A percentile compares a stretch with the other conserved stretches of the same genome.
phyloP scores from a whole-genome alignment of 2,888 invertebrate species.

The Sminthurides aquaticus region DNA sequence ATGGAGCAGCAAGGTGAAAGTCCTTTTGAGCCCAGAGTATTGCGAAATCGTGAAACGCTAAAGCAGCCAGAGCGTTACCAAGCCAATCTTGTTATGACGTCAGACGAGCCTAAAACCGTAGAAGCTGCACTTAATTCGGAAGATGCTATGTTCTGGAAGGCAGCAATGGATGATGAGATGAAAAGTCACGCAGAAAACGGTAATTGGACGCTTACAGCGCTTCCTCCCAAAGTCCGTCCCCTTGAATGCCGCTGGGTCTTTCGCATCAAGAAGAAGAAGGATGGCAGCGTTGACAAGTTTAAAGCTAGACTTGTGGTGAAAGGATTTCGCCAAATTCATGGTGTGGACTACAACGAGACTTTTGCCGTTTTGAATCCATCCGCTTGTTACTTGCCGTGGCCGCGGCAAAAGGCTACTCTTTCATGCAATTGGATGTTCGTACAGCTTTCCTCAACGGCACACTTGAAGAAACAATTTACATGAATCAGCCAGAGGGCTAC shows the following conservation, averaged over 20 bases:
- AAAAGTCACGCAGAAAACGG: slow-evolving; percentile 1
- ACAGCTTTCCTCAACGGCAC: slow-evolving; percentile 23
- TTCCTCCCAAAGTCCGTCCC: too few species aligned
- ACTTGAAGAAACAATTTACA: slow-evolving; percentile 26
- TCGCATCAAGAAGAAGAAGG: neutral
- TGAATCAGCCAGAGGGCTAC: slow-evolving; percentile 30
- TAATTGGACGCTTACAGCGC: slow-evolving; percentile 8
- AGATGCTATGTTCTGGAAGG: neutral
- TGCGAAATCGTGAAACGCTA: neutral
- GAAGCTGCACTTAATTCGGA: slow-evolving; percentile 1
- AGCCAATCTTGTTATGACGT: neutral
- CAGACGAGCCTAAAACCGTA: neutral
- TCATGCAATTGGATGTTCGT: slow-evolving; percentile 23
- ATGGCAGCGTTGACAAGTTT: slow-evolving; percentile 4
- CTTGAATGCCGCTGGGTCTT: too few species aligned
- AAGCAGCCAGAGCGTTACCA: slow-evolving; percentile 7
- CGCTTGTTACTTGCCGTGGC: slow-evolving; percentile 20
- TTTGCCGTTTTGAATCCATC: slow-evolving; percentile 24
- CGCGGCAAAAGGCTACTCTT: neutral
- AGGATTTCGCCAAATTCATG: too few species aligned
- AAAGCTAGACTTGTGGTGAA: slow-evolving; percentile 5
- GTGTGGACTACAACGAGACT: neutral
- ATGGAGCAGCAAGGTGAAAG: neutral
- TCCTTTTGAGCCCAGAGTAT: neutral
- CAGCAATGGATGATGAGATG: slow-evolving; percentile 12